Percentiles rank a stretch among this genome's conserved stretches.
Conservation (phyloP, 2,797 vertebrate species). For the Phrynocephalus vlangalii region DNA sequence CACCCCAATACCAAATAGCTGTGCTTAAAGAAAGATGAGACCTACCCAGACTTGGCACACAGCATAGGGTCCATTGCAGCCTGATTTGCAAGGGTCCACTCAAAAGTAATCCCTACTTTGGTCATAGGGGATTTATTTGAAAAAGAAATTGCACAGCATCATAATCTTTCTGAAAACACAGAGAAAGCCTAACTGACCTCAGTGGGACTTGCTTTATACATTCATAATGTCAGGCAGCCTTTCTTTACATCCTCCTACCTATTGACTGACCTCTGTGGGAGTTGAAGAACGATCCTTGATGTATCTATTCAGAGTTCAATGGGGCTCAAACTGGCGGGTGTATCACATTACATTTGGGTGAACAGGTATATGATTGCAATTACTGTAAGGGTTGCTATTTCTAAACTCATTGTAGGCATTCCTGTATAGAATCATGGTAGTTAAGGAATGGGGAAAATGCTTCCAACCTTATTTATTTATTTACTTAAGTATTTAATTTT, state of each 20-base stretch:
- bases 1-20: no score
- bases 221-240: background rate
- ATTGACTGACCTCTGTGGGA: no score
- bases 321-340: background rate
- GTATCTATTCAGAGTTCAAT: background rate
- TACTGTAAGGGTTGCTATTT: background rate
- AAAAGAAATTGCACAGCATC: background rate
- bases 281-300: background rate
- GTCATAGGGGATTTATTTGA: no score
- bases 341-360: background rate
- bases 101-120: background rate
- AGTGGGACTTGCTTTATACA: background rate
- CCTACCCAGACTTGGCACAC: no score
- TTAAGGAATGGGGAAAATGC: background rate
- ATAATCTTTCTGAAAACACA: background rate
- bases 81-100: background rate
- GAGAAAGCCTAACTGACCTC: background rate
- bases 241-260: background rate
- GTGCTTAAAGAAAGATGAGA: background rate
- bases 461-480: background rate
- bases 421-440: background rate
- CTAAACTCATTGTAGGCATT: background rate
- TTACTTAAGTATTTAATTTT: no score
- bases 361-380: background rate
- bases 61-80: background rate